phyloP scores from a whole-genome alignment of 2,888 invertebrate genomes.

The Cremastobaeus sp. region DNA sequence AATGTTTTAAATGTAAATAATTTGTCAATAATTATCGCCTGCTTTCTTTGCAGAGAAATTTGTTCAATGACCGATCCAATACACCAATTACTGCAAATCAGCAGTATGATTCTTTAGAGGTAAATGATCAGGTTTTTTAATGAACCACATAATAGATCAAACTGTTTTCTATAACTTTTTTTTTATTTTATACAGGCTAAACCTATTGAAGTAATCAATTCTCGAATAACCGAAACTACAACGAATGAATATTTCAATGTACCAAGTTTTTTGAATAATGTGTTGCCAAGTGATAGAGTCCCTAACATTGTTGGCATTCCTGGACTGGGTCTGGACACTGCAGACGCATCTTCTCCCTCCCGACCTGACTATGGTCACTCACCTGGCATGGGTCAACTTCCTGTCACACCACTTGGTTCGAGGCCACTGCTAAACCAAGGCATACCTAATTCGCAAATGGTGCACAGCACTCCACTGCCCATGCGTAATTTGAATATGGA shows the following conservation, averaged over 20 bases:
- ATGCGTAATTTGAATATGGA: slow-evolving; percentile 70
- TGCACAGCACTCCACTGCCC: slow-evolving; percentile 73
- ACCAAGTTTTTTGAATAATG: slow-evolving; percentile 81
- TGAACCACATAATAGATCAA: background rate
- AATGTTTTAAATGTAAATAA: too few relatives aligned
- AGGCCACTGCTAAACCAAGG: slow-evolving; percentile 65
- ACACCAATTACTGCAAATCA: slow-evolving; percentile 70
- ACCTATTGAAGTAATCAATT: slow-evolving; percentile 81
- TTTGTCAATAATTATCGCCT: too few relatives aligned
- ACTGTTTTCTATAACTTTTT: slow-evolving; percentile 3
- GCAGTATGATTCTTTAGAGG: slow-evolving; percentile 74
- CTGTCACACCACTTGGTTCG: slow-evolving; percentile 68
- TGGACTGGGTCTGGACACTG: slow-evolving; percentile 73
- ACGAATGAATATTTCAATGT: slow-evolving; percentile 79
- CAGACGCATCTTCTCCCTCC: slow-evolving; percentile 67
- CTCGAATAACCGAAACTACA: slow-evolving; percentile 77
- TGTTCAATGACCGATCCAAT: slow-evolving; percentile 73
- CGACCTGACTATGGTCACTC: slow-evolving; percentile 77
- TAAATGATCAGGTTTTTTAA: slow-evolving; percentile 59
- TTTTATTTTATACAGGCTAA: slow-evolving; percentile 74
- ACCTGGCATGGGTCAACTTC: slow-evolving; percentile 77
- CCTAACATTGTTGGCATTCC: slow-evolving; percentile 72
- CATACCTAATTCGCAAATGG: slow-evolving; percentile 69
- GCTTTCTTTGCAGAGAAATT: slow-evolving; percentile 75
- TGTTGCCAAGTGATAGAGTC: slow-evolving; percentile 77